These are phyloP conservation scores for Heliconius ethilla DNA, from an alignment of 2,888 invertebrate species.

Conservation along the genomic window DNA sequence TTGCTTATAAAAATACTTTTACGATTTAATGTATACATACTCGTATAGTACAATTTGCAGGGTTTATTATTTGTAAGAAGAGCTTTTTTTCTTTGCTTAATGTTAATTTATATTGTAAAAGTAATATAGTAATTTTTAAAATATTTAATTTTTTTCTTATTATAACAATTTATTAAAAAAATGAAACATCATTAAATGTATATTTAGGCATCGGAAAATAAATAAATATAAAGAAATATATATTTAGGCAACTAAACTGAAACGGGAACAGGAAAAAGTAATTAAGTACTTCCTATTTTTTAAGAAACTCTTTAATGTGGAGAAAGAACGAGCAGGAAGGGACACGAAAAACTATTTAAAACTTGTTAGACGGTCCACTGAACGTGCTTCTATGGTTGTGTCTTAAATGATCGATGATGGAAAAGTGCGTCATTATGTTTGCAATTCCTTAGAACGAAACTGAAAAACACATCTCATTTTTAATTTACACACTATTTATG, in stretches of 20 bases:
- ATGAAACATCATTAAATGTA: not conserved
- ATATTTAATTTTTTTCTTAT: not conserved
- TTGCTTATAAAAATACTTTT: slow-evolving; percentile 12
- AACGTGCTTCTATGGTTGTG: slow-evolving; percentile 29
- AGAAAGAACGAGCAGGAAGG: slow-evolving; percentile 36
- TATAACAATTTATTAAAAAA: no score
- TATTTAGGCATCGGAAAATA: not conserved
- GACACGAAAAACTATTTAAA: slow-evolving; percentile 43
- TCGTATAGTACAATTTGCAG: not conserved
- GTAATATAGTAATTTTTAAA: not conserved
- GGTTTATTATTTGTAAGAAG: not conserved
- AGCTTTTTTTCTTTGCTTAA: no score
- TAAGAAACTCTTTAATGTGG: slow-evolving; percentile 43
- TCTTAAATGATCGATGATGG: slow-evolving; percentile 38
- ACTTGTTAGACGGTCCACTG: slow-evolving; percentile 33
- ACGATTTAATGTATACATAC: not conserved
- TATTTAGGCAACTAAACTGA: not conserved
- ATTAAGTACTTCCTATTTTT: slow-evolving; percentile 47
- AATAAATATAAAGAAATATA: not conserved
- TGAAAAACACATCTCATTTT: not conserved
- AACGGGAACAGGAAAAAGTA: slow-evolving; percentile 42
- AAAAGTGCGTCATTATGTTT: slow-evolving; percentile 19
- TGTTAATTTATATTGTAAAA: not conserved
- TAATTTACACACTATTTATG: no score
- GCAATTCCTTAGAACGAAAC: slow-evolving; percentile 18